Conservation (phyloP, 1,140 invertebrate species). For the Cyclina sinensis region DNA sequence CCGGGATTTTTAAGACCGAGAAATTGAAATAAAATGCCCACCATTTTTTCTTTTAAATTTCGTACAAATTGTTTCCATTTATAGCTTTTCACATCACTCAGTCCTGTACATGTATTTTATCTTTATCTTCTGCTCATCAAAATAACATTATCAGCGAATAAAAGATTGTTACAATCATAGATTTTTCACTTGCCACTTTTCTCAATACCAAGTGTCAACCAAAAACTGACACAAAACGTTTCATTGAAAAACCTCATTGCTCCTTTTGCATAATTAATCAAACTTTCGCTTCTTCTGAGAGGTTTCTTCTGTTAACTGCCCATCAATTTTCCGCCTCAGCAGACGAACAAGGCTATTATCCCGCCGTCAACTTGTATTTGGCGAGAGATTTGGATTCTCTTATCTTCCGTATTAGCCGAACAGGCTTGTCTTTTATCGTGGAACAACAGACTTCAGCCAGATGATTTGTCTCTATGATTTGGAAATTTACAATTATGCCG, state of each 20-base stretch:
- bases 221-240: conserved; percentile 9
- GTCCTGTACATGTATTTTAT: too few species aligned
- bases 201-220: conserved; percentile 12
- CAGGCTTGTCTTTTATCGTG: conserved; percentile 49
- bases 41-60: too few species aligned
- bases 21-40: too few species aligned
- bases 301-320: conserved; percentile 57
- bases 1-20: too few species aligned
- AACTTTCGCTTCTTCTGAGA: conserved; percentile 28
- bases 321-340: conserved; percentile 61
- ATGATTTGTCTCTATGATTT: conserved; percentile 48
- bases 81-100: too few species aligned
- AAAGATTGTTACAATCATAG: too few species aligned
- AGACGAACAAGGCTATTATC: conserved; percentile 31
- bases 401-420: conserved; percentile 36
- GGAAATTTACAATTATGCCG: conserved; percentile 32
- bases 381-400: conserved; percentile 11
- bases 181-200: not conserved
- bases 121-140: too few species aligned
- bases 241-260: not conserved
- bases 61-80: too few species aligned
- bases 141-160: too few species aligned
- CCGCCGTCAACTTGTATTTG: conserved; percentile 12
- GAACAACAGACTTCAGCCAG: conserved; percentile 49
- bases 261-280: conserved; percentile 59